Base-by-base conservation (phyloP, 2,797 vertebrate species). In the Etheostoma nigrum region DNA sequence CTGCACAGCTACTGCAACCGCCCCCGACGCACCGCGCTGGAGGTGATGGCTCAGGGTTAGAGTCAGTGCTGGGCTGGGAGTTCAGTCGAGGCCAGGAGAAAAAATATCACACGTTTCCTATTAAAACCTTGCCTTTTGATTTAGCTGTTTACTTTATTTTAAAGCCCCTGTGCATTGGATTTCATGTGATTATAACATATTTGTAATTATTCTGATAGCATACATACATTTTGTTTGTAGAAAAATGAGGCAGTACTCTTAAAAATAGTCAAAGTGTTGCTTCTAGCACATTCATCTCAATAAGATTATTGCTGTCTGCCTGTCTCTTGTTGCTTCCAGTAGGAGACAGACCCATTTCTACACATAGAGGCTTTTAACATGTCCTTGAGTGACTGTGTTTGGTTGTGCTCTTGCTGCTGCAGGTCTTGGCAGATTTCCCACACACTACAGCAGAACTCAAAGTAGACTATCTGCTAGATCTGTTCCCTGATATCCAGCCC, bases 371-470 rank as follows among this genome's bases (percentile, higher is more conserved):
- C 19, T 47, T 59, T 59, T 5, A 27, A 42, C 10, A 8, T 58
- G 74, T 51, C 4, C 10, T 66, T 59, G 3, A 3, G 7, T 55
- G 21, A 27, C n/a, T 27, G 9, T 64, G 13, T 27, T 48, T 11
- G 62, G 18, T 27, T 48, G 13, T 66, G n/a, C 7, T 67, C 47
- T 25, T 65, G 3, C 21, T 64, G 13, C 4, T 47, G 74, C 85
- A 99, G 98, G 96, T 95, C 8, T 75, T 99, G 16, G 81, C 90
- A 30, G 98, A 99, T 87, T 99, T 99, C 75, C 97, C 97, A 2
- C 94, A 96, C 40, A 97, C 97, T 0, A 95, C 96, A 0, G 86
- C 94, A 1, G 90, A 95, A 30, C 60, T 99, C 19, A 95, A 91
- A 2, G 91, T 86, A 0, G 94, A 97, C 80, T 96, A 97, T 69